A percentile compares a stretch with the other conserved stretches of the same genome.
Evolutionary conservation across 2,797 vertebrate species (phyloP).

Genomic region (Argyrosomus regius): DNA sequence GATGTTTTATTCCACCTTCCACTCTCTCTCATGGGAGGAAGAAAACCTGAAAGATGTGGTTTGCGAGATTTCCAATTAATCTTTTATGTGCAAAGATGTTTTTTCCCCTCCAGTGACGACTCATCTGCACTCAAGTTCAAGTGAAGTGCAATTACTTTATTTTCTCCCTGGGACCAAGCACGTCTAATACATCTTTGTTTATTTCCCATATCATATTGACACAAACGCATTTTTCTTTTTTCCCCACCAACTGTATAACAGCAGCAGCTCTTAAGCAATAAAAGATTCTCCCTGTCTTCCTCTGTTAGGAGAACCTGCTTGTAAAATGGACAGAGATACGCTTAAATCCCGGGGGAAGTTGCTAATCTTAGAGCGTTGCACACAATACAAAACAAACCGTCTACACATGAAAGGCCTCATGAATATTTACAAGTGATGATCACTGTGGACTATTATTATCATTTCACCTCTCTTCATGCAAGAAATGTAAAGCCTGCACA

Average conservation of each 20-base stretch:
- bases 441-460: slow-evolving; percentile 58
- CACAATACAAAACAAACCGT: slow-evolving; percentile 56
- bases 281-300: slow-evolving; percentile 23
- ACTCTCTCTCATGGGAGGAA: slow-evolving; percentile 36
- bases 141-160: slow-evolving; percentile 74
- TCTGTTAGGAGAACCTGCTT: slow-evolving; percentile 39
- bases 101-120: slow-evolving; percentile 48
- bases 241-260: slow-evolving; percentile 6
- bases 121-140: slow-evolving; percentile 70
- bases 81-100: slow-evolving; percentile 67
- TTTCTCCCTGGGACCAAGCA: slow-evolving; percentile 62
- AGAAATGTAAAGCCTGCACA: slow-evolving; percentile 29
- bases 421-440: slow-evolving; percentile 64
- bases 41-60: slow-evolving; percentile 58
- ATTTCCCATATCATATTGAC: slow-evolving; percentile 44
- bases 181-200: slow-evolving; percentile 47
- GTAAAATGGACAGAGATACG: slow-evolving; percentile 51
- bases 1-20: slow-evolving; percentile 48
- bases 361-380: slow-evolving; percentile 55
- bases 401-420: slow-evolving; percentile 66
- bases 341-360: slow-evolving; percentile 40
- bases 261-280: slow-evolving; percentile 25
- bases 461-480: slow-evolving; percentile 46
- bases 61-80: slow-evolving; percentile 65
- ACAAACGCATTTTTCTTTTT: slow-evolving; percentile 22